Percentiles rank a stretch among this genome's conserved stretches.
phyloP scores from a whole-genome alignment of 2,113 vertebrate species.

The Anser brachyrhynchus region DNA sequence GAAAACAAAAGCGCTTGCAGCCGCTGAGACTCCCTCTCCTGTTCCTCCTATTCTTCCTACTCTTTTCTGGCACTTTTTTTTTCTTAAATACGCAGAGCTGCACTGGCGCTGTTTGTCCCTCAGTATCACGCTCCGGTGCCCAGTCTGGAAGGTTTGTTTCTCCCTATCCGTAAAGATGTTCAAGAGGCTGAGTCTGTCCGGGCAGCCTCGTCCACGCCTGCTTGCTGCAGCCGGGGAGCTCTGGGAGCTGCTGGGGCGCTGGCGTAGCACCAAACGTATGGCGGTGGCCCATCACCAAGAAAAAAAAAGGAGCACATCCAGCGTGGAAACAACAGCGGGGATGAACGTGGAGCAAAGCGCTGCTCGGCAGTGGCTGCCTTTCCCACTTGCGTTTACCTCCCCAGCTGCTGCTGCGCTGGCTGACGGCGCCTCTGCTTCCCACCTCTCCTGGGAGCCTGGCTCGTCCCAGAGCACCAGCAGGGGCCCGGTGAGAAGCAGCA shows the following conservation, averaged over 20 bases:
- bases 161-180: not conserved
- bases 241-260: not conserved
- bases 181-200: not conserved
- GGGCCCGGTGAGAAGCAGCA: no score
- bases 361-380: not conserved
- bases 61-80: not conserved
- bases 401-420: no score
- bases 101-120: not conserved
- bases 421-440: no score
- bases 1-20: not conserved
- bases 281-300: not conserved
- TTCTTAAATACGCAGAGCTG: rapidly evolving
- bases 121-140: not conserved
- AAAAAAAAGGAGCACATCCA: not conserved
- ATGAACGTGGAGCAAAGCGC: not conserved
- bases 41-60: not conserved
- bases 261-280: not conserved
- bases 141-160: not conserved
- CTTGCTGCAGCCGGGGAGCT: not conserved
- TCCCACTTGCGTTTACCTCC: no score
- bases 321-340: not conserved
- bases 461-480: no score
- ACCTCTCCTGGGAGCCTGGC: not conserved
- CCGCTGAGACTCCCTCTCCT: not conserved
- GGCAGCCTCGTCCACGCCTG: not conserved